Percentiles rank a stretch among this genome's conserved stretches.
Conservation (phyloP, 2,888 invertebrate species). For the Drosophila tripunctata region DNA sequence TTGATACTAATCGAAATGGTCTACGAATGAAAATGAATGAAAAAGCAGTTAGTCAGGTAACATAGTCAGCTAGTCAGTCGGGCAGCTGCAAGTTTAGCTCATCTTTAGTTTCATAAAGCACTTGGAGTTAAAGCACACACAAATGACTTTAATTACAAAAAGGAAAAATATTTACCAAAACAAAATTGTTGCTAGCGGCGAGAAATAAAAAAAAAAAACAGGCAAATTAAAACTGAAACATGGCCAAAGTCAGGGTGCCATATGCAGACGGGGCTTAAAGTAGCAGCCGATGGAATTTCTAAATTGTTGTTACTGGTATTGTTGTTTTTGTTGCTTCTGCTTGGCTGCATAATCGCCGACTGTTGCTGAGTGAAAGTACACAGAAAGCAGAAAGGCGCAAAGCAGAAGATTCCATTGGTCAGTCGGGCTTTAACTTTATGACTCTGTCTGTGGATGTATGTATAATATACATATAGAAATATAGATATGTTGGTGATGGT, state of each 20-base stretch:
- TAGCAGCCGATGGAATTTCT: slow-evolving; percentile 55
- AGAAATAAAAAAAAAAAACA: slow-evolving; percentile 35
- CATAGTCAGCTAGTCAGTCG: too few relatives aligned
- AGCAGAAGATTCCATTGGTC: slow-evolving; percentile 46
- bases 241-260: slow-evolving; percentile 52
- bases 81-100: slow-evolving; percentile 22
- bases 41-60: too few relatives aligned
- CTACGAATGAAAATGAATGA: slow-evolving; percentile 41
- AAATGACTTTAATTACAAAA: slow-evolving; percentile 66
- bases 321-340: slow-evolving; percentile 42
- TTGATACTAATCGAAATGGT: slow-evolving; percentile 38
- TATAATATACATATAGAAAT: not conserved
- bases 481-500: slow-evolving; percentile 5
- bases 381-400: slow-evolving; percentile 54
- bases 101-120: slow-evolving; percentile 41
- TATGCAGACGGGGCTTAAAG: slow-evolving; percentile 39
- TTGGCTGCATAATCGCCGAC: slow-evolving; percentile 70
- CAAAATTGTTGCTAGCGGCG: slow-evolving; percentile 38
- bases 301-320: slow-evolving; percentile 33
- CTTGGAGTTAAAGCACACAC: slow-evolving; percentile 61
- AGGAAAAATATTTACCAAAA: slow-evolving; percentile 11
- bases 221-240: slow-evolving; percentile 56
- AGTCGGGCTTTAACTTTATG: slow-evolving; percentile 38
- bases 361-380: slow-evolving; percentile 69
- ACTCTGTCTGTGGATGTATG: not conserved